These are phyloP conservation scores for Drosophila truncata DNA, from an alignment of 1,140 invertebrate species.

Conservation along the genomic window DNA sequence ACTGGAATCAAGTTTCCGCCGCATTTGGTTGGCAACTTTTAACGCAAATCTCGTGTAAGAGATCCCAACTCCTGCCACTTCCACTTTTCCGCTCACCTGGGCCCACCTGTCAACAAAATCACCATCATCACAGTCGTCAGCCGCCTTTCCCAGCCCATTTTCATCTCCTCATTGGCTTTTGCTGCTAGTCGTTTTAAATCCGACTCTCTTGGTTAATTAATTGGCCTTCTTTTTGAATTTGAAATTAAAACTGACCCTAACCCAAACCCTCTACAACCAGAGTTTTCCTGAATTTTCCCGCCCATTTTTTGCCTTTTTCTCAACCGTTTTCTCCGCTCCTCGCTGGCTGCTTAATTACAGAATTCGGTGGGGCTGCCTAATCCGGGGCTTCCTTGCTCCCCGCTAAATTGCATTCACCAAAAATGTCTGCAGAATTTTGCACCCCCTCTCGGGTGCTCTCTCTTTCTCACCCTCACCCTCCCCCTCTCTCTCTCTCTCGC, in stretches of 20 bases:
- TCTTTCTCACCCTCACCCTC: too few species aligned
- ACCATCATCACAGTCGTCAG: constrained; percentile 13
- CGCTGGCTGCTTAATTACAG: constrained; percentile 68
- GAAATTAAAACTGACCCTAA: constrained; percentile 71
- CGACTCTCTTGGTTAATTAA: constrained; percentile 72
- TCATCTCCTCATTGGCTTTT: neutral
- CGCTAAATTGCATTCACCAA: constrained; percentile 39
- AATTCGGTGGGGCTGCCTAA: constrained; percentile 37
- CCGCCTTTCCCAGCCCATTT: constrained; percentile 13
- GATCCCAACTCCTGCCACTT: neutral
- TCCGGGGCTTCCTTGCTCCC: constrained; percentile 16
- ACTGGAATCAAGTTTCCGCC: constrained; percentile 10
- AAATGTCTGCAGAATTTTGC: constrained; percentile 24
- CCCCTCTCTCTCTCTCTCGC: constrained; percentile 6
- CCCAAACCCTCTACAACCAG: neutral
- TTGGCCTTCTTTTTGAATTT: constrained; percentile 73
- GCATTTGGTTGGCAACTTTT: constrained; percentile 13
- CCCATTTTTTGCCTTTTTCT: constrained; percentile 10
- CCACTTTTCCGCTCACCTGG: constrained; percentile 15
- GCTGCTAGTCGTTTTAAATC: constrained; percentile 53
- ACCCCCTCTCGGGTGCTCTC: neutral
- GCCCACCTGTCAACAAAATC: constrained; percentile 48
- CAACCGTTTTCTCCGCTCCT: neutral
- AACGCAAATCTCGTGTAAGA: constrained; percentile 22
- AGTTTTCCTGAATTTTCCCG: neutral